phyloP scores from a whole-genome alignment of 2,113 vertebrate species.

The Pseudorectes ferrugineus region DNA sequence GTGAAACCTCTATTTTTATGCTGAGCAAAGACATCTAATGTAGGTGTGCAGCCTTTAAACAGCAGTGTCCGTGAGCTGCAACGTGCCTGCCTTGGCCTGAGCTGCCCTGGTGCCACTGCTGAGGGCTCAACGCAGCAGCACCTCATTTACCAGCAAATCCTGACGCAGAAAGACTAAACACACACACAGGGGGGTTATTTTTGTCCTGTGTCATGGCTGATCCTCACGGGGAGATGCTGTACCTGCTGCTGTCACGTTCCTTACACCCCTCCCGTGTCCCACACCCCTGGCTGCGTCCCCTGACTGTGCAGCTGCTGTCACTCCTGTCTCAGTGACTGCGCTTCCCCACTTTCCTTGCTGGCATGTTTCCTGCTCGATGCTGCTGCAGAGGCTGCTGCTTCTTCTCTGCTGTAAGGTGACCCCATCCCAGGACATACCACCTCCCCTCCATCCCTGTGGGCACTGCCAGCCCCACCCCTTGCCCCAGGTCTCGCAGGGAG shows the following conservation, averaged over 20 bases:
- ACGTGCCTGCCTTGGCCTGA: neutral
- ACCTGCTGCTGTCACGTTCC: neutral
- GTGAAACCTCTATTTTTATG: neutral
- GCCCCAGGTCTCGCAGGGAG: fast-evolving
- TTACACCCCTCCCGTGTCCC: neutral
- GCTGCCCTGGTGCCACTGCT: neutral
- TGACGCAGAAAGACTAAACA: neutral
- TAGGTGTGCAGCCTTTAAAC: neutral
- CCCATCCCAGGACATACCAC: fast-evolving
- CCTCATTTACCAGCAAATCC: neutral
- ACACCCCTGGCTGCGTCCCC: neutral
- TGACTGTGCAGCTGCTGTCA: neutral
- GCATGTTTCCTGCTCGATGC: neutral
- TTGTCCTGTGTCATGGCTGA: neutral
- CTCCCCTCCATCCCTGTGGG: neutral
- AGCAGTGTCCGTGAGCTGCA: neutral
- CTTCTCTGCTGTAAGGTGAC: neutral
- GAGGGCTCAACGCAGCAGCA: fast-evolving
- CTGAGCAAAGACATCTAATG: neutral
- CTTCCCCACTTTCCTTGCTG: neutral
- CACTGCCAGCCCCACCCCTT: neutral
- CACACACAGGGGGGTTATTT: neutral
- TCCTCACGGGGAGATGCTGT: neutral
- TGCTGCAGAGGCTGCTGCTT: neutral
- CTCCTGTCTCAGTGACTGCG: neutral